These are phyloP conservation scores for Danio choprae DNA, from an alignment of 2,797 vertebrate genomes.

Conservation along the genomic window DNA sequence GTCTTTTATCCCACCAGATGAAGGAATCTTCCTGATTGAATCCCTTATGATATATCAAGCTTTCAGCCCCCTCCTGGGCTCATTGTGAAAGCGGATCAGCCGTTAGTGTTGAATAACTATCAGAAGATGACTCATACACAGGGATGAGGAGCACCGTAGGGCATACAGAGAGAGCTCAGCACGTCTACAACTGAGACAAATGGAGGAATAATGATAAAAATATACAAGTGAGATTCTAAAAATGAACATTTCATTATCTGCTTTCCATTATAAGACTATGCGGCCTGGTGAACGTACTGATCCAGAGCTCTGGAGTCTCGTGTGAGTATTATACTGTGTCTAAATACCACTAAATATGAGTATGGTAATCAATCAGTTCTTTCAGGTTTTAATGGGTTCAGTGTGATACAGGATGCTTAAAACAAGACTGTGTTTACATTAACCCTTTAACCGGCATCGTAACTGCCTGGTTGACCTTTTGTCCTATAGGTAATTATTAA, in stretches of 20 bases:
- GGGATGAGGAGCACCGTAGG: conserved; percentile 6
- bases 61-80: conserved; percentile 11
- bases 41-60: neutral
- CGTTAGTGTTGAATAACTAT: conserved; percentile 17
- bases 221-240: conserved; percentile 14
- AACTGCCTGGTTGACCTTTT: too few species aligned
- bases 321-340: neutral
- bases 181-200: conserved; percentile 9
- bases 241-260: conserved; percentile 14
- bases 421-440: too few species aligned
- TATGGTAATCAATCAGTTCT: neutral
- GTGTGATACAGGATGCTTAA: too few species aligned
- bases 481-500: too few species aligned
- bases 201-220: conserved; percentile 19
- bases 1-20: conserved; percentile 1
- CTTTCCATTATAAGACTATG: conserved; percentile 14
- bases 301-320: neutral
- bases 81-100: conserved; percentile 21
- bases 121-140: conserved; percentile 8
- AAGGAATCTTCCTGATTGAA: neutral
- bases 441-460: too few species aligned
- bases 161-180: conserved; percentile 3
- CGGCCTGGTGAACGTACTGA: neutral
- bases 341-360: neutral
- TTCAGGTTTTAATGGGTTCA: neutral